A percentile compares a stretch with the other conserved stretches of the same genome.
Evolutionary conservation across 92 coral and sea anemone species (phyloP).

Genomic region (Zoanthus sansibaricus): DNA sequence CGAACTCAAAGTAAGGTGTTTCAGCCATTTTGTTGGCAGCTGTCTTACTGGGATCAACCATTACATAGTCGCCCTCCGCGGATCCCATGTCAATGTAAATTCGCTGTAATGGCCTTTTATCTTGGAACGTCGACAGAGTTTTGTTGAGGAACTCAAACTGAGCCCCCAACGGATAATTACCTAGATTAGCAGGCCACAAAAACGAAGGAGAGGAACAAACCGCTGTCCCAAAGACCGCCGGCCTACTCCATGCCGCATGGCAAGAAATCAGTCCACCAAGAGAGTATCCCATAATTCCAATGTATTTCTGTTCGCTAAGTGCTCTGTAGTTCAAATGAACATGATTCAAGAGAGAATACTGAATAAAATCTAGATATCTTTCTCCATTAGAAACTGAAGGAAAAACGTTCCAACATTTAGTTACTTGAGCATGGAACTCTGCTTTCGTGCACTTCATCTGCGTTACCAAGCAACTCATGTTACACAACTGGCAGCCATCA

Average conservation of each 20-base stretch:
- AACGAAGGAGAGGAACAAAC: conserved; percentile 65
- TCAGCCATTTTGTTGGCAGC: conserved; percentile 43
- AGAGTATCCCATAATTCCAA: conserved; percentile 62
- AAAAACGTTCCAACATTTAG: conserved; percentile 34
- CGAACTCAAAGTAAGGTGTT: conserved; percentile 58
- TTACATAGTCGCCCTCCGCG: conserved; percentile 26
- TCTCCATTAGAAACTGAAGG: conserved; percentile 24
- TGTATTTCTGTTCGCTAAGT: conserved; percentile 19
- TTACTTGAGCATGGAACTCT: not conserved
- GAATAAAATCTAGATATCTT: conserved; percentile 53
- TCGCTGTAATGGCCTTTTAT: conserved; percentile 45
- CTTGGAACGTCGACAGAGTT: conserved; percentile 48
- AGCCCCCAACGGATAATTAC: conserved; percentile 47
- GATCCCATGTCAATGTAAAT: conserved; percentile 62
- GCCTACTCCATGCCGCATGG: conserved; percentile 71
- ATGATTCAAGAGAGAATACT: conserved; percentile 45
- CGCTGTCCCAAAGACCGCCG: conserved; percentile 61
- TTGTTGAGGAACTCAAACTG: conserved; percentile 45
- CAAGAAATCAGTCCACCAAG: conserved; percentile 64
- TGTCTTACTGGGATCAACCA: conserved; percentile 53
- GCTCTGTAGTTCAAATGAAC: conserved; percentile 45
- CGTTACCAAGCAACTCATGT: not conserved
- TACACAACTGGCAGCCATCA: conserved; percentile 26
- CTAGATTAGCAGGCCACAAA: conserved; percentile 66
- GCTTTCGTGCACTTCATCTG: not conserved